phyloP scores from a whole-genome alignment of 1,140 invertebrate species.

The Lasioglossum baleicum region DNA sequence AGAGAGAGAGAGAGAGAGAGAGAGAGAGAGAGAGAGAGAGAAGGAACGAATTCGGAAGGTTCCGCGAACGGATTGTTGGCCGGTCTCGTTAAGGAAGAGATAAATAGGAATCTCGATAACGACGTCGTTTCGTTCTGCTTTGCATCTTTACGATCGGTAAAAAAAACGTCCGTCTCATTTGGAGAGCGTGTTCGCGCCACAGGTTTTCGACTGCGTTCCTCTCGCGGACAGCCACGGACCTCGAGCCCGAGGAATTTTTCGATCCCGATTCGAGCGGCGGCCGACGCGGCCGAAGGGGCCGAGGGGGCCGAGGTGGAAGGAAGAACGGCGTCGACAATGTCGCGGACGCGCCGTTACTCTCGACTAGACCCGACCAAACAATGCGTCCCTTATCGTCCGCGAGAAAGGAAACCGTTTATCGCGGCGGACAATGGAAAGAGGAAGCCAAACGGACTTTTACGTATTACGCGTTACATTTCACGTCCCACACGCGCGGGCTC shows the following conservation, averaged over 20 bases:
- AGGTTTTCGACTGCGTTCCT: no score
- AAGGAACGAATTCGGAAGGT: no score
- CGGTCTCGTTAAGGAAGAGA: no score
- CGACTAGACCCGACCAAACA: slow-evolving; percentile 12
- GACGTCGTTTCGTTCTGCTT: slow-evolving; percentile 30
- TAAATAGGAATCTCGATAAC: no score
- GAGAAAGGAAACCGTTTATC: slow-evolving; percentile 51
- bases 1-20: no score
- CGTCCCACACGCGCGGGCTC: no score
- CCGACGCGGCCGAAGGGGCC: no score
- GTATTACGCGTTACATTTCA: background rate
- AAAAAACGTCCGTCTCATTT: background rate
- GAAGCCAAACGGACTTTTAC: slow-evolving; percentile 25
- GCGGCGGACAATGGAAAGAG: slow-evolving; percentile 43
- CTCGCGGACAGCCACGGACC: no score
- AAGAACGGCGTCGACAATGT: background rate
- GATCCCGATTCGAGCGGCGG: no score
- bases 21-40: no score
- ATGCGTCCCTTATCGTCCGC: slow-evolving; percentile 27
- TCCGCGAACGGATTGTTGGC: background rate
- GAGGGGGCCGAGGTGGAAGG: no score
- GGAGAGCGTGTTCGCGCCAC: no score
- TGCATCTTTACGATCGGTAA: slow-evolving; percentile 27
- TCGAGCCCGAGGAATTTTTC: background rate
- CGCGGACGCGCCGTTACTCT: background rate